Base-by-base conservation (phyloP, 92 coral and sea anemone genomes). In the Chrysogorgia sp. region DNA sequence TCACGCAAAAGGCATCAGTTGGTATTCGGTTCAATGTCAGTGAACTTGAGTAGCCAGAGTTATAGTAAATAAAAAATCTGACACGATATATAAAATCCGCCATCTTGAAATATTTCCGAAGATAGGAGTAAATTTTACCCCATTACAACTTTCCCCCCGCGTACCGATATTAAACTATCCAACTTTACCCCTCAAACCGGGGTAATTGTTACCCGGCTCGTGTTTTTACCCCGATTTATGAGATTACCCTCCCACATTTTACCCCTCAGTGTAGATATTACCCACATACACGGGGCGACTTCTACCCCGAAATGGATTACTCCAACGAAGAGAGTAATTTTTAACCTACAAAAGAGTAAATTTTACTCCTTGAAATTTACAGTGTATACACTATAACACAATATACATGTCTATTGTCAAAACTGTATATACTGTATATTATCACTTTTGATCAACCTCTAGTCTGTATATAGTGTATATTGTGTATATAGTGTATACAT, bases 281-380 rank as follows among this genome's bases (percentile, higher is more conserved):
- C 81, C 56, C 81, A 43, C 7, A 58, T 8, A 75, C 25, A n/a
- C 26, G 40, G 45, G 29, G 81, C 23, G 10, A 30, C 17, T 75
- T 75, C 32, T 57, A 22, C 76, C 29, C 75, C 53, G 6, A 19
- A 23, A 3, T 53, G 7, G 28, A 53, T 81, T 33, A 81, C 85
- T 74, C 81, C 71, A 15, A 23, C 10, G 23, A 19, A 58, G 17
- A 30, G 86, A 74, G 82, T 81, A 10, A 58, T 25, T 19, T 74
- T 58, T 52, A 71, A 80, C 81, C 56, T 21, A 22, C 14, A 4
- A 17, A n/a, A 37, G 81, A 81, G 85, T 81, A 7, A 40, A 72
- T 49, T 10, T 81, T 34, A 71, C 85, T 59, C 81, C 81, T 50
- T 52, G 5, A 56, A 72, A 80, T 43, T 41, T 40, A 41, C 76